A percentile compares a stretch with the other conserved stretches of the same genome.
These are phyloP conservation scores for Lithobates sylvaticus DNA, from an alignment of 2,797 vertebrate genomes.

Conservation along the genomic window DNA sequence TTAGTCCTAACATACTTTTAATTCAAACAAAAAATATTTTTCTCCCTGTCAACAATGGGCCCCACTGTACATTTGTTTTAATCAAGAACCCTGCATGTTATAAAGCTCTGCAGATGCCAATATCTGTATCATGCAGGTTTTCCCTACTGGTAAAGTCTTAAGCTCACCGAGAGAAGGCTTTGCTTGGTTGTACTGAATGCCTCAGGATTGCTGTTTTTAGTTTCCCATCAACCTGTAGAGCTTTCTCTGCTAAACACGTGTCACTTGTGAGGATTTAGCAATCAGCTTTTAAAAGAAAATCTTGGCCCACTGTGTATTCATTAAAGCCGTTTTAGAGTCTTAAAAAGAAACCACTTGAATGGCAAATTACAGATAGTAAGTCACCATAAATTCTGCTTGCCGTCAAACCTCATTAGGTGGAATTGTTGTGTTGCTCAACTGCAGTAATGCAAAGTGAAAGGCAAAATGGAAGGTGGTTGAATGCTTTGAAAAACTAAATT, in stretches of 20 bases:
- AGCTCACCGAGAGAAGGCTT: neutral
- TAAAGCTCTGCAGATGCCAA: neutral
- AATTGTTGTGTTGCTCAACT: constrained; percentile 55
- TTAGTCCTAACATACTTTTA: no score
- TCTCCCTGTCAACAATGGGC: no score
- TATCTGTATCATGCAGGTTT: neutral
- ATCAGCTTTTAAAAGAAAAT: constrained; percentile 46
- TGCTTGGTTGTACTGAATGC: neutral
- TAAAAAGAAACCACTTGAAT: constrained; percentile 56
- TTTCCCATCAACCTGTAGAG: constrained; percentile 39
- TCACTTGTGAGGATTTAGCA: constrained; percentile 46
- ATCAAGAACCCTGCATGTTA: no score
- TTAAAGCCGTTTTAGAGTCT: constrained; percentile 54
- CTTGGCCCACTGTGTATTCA: constrained; percentile 47
- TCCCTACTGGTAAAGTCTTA: neutral
- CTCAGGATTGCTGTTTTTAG: constrained; percentile 38
- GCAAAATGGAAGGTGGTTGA: constrained; percentile 44
- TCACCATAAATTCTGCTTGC: constrained; percentile 57
- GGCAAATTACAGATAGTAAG: constrained; percentile 60
- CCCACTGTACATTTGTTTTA: no score
- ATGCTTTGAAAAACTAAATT: constrained; percentile 44
- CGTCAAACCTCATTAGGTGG: constrained; percentile 57
- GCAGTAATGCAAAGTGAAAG: constrained; percentile 57
- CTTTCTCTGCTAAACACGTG: constrained; percentile 52
- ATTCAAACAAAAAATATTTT: no score